Evolutionary conservation across 2,888 invertebrate genomes (phyloP), one percentile per base, ranked within the genome.

Genomic region (Tetrapedia diversipes): DNA sequence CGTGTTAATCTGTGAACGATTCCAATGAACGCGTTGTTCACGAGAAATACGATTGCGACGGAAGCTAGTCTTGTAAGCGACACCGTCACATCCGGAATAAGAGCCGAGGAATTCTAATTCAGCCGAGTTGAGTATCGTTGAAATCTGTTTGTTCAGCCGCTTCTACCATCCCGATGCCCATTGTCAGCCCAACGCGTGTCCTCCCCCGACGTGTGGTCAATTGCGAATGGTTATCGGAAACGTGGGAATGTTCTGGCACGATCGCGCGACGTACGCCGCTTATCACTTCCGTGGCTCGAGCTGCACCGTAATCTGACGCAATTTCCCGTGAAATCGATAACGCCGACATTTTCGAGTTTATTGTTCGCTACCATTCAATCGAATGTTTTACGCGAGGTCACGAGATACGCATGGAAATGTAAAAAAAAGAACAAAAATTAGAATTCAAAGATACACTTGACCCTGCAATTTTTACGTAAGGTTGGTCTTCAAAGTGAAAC

Each of bases 21-120:
- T 34, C 34, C 1, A 1, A 27, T 34, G 4, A 10, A n/a, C 34
- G 32, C 6, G 53, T 34, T 19, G 22, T 39, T 22, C 59, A 16
- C 14, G 10, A n/a, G 37, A 67, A 49, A 37, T 67, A 22, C 27
- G 24, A 53, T 51, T 45, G 49, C 45, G 37, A 47, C 77, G 77
- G 73, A 83, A 81, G 68, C 34, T 41, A 49, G 70, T 69, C 81
- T 64, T 53, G 70, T 78, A 81, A 75, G 80, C 76, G 77, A 79
- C 82, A 81, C 82, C 81, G 82, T 79, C 77, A 86, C 80, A 86
- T 88, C 88, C 87, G 87, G 87, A 86, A 86, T 77, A 79, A 79
- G 79, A 82, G 83, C 79, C 80, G 78, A 79, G 74, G 84, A 81
- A 83, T 81, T 81, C 72, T 66, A 70, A 81, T 83, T 80, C 69